Evolutionary conservation across 1,140 invertebrate genomes (phyloP).

Genomic region (Hypsibius dujardini): DNA sequence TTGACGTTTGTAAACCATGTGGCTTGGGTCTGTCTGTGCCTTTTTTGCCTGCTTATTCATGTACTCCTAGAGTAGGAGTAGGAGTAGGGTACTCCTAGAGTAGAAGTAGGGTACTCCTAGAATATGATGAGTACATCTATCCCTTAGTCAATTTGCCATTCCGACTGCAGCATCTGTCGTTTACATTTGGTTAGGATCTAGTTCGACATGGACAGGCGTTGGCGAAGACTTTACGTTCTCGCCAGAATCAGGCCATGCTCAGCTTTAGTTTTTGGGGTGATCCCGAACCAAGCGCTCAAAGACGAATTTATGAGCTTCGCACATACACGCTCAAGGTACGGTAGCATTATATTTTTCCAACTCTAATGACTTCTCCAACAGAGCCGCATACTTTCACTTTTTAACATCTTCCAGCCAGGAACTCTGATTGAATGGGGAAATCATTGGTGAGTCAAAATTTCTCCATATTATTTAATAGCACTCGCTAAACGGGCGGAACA

Average conservation of each 20-base stretch:
- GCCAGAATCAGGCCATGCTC: conserved; percentile 76
- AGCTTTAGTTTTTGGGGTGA: conserved; percentile 47
- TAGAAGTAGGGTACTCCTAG: too few species aligned
- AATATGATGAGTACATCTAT: too few species aligned
- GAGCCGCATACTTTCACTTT: conserved; percentile 21
- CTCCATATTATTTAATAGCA: conserved; percentile 15
- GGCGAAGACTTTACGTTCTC: conserved; percentile 60
- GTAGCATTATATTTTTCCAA: not conserved
- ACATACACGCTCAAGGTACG: conserved; percentile 61
- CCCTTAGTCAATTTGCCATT: too few species aligned
- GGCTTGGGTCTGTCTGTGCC: too few species aligned
- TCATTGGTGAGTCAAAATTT: conserved; percentile 48
- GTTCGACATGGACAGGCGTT: conserved; percentile 35
- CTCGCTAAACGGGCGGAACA: conserved; percentile 17
- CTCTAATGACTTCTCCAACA: conserved; percentile 1
- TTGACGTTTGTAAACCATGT: too few species aligned
- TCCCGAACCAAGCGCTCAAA: conserved; percentile 46
- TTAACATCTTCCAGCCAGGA: conserved; percentile 42
- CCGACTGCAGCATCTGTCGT: too few species aligned
- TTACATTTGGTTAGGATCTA: too few species aligned
- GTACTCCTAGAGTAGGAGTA: too few species aligned
- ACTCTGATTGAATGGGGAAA: conserved; percentile 99
- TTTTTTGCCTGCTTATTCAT: too few species aligned
- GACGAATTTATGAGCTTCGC: conserved; percentile 79
- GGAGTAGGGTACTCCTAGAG: too few species aligned